Base-by-base conservation (phyloP, 2,113 vertebrate genomes). In the Arenaria interpres region DNA sequence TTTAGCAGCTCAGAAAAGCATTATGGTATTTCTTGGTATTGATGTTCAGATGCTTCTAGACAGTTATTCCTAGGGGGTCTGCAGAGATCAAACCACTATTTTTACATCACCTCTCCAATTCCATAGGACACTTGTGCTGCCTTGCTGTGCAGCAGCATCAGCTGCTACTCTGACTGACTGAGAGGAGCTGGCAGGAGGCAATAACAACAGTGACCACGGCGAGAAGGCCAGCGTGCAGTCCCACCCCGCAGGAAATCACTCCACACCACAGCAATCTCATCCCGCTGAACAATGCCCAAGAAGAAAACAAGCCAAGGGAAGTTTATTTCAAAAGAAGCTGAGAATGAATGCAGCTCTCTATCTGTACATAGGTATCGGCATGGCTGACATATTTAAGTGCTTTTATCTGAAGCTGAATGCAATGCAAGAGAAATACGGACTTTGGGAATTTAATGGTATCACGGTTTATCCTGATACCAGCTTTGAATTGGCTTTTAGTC, bases 121-220 rank as follows among this genome's bases (percentile, higher is more conserved):
- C 48, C 48, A 16, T 1, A 12, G 33, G 37, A 43, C 32, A 75
- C 33, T 51, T 45, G 23, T 24, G 45, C 19, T 41, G 39, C 53
- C 66, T 17, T 4, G 41, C 33, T 74, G 53, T 18, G 60, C 48
- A 60, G 54, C 6, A 24, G 27, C 66, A 37, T 32, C 25, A 50
- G 54, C 19, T 39, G 17, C 24, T 53, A 10, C 13, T 54, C 46
- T 22, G 64, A 35, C 24, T 50, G 35, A 28, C 59, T 2, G 27
- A 50, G 41, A 68, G 20, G 32, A 74, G 25, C 15, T 53, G 28
- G 62, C 85, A 64, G n/a, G 43, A 75, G 28, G n/a, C 50, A 83
- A 1, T 6, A 56, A 39, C 35, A 45, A 25, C 4, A 0, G 3
- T 3, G 35, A 37, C 11, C 43, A 33, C 0, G 2, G 60, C 0